Conservation (phyloP, 2,113 vertebrate genomes). For the Acrocephalus arundinaceus region DNA sequence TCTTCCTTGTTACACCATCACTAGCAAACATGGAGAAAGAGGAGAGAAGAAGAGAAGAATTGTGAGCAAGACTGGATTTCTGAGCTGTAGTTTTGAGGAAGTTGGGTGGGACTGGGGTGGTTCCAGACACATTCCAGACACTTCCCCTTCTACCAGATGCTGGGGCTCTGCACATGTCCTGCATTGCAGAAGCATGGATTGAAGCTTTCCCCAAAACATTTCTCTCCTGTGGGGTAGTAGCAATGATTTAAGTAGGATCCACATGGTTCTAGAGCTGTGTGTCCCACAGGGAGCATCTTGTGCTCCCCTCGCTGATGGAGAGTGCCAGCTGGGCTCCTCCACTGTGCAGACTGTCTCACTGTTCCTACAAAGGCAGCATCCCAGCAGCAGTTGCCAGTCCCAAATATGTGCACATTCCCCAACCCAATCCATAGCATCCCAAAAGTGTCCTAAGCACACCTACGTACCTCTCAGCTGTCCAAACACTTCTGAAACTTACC, state of each 20-base stretch:
- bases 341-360: not conserved
- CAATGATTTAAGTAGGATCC: not conserved
- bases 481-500: not conserved
- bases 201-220: not conserved
- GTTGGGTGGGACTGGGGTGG: not conserved
- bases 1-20: not conserved
- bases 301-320: not conserved
- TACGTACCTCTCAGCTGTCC: not conserved
- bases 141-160: not conserved
- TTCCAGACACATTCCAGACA: not conserved
- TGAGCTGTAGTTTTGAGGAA: not conserved
- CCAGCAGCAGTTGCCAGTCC: not conserved
- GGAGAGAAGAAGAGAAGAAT: not conserved
- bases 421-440: not conserved
- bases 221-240: not conserved
- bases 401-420: not conserved
- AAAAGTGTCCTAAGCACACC: not conserved
- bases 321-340: not conserved
- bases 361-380: not conserved
- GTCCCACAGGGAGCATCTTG: not conserved
- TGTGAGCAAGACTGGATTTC: not conserved
- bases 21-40: not conserved
- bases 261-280: not conserved
- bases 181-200: not conserved
- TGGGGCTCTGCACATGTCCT: not conserved